Evolutionary conservation across 2,113 vertebrate species (phyloP).

Genomic region (Himantopus leucocephalus): DNA sequence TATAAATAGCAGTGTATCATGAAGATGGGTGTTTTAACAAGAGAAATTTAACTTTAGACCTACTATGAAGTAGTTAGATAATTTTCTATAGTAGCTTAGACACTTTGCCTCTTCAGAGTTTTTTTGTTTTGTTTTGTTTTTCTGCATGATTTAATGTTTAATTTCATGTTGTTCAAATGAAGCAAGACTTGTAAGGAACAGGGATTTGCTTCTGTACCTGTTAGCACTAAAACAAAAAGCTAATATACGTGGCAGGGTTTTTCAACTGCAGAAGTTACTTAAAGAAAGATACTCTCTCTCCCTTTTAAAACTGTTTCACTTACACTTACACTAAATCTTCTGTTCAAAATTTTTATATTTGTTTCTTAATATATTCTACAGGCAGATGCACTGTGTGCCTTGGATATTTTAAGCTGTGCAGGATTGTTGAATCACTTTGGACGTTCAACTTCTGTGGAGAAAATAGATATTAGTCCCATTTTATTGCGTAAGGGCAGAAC

Average conservation of each 20-base stretch:
- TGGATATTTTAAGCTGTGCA: constrained; percentile 92
- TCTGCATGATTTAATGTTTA: neutral
- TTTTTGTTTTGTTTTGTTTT: neutral
- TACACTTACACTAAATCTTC: neutral
- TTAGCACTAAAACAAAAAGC: neutral
- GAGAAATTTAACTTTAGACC: neutral
- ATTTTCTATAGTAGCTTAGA: neutral
- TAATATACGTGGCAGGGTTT: neutral
- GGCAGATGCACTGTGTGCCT: constrained; percentile 90
- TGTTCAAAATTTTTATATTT: neutral
- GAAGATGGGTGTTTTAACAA: neutral
- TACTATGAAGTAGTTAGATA: neutral
- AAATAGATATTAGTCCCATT: constrained; percentile 91
- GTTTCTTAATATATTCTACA: constrained; percentile 54
- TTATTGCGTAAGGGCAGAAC: constrained; percentile 91
- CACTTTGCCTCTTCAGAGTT: neutral
- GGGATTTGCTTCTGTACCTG: neutral
- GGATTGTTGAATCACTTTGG: constrained; percentile 96
- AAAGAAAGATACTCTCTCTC: neutral
- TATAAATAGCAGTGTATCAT: neutral
- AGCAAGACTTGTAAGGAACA: neutral
- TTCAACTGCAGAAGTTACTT: neutral
- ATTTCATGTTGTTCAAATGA: neutral
- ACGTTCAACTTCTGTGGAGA: constrained; percentile 89
- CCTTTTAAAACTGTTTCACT: neutral